These are phyloP conservation scores for Coreoperca whiteheadi DNA, from an alignment of 2,113 vertebrate genomes.

Conservation along the genomic window DNA sequence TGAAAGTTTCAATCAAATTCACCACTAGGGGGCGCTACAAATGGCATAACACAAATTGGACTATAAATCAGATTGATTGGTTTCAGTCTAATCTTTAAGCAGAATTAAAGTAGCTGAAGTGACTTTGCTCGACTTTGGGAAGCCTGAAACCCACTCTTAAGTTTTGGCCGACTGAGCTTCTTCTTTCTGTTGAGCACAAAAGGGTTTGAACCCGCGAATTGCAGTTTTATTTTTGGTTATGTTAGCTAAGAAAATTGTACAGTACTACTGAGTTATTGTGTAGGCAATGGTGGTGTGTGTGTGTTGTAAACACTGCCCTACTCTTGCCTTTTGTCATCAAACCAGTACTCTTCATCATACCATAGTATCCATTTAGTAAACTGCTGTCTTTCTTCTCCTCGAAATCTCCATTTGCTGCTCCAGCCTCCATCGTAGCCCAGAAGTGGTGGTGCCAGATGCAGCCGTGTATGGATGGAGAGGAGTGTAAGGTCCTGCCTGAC, in stretches of 20 bases:
- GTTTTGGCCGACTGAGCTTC: too few relatives aligned
- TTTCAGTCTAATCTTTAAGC: too few relatives aligned
- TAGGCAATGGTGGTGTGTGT: neutral
- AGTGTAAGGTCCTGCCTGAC: slow-evolving; percentile 97
- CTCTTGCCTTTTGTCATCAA: neutral
- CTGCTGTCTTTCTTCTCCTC: neutral
- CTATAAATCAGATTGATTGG: too few relatives aligned
- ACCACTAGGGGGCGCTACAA: too few relatives aligned
- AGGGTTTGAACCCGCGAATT: too few relatives aligned
- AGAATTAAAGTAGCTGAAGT: too few relatives aligned
- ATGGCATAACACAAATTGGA: too few relatives aligned
- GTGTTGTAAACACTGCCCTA: neutral
- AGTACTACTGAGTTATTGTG: neutral
- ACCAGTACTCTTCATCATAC: neutral
- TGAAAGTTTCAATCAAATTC: too few relatives aligned
- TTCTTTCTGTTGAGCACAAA: too few relatives aligned
- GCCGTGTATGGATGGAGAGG: slow-evolving; percentile 96
- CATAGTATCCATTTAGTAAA: neutral
- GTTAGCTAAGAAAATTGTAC: neutral
- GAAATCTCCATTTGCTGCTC: slow-evolving; percentile 25
- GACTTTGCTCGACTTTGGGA: too few relatives aligned
- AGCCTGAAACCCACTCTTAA: too few relatives aligned
- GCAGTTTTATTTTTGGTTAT: too few relatives aligned
- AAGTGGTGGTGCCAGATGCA: slow-evolving; percentile 99
- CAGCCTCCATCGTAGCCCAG: slow-evolving; percentile 95